Evolutionary conservation across 2,888 invertebrate species (phyloP).

Genomic region (Pycnomerus fuliginosus): DNA sequence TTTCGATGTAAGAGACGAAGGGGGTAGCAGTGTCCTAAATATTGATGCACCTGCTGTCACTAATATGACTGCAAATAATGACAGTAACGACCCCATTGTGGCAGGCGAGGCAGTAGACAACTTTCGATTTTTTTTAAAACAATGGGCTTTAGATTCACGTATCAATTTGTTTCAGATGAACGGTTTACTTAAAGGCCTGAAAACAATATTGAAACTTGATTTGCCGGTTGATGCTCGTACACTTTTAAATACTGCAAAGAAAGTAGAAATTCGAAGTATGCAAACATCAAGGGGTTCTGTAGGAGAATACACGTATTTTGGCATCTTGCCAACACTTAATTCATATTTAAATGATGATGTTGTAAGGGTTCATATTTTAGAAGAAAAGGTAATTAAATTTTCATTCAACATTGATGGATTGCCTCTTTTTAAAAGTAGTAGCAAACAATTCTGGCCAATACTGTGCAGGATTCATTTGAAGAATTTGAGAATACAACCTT

Average conservation of each 20-base stretch:
- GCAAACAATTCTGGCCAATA: constrained; percentile 34
- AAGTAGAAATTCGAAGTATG: not conserved
- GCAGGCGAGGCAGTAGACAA: no score
- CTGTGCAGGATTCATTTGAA: constrained; percentile 11
- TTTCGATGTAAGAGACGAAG: no score
- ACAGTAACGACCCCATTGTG: no score
- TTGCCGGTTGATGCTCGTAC: not conserved
- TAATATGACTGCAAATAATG: no score
- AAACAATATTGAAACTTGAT: not conserved
- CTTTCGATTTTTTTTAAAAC: no score
- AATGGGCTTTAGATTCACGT: no score
- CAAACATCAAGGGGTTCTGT: not conserved
- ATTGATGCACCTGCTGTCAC: no score
- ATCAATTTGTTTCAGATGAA: no score
- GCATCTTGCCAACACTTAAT: not conserved
- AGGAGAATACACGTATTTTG: not conserved
- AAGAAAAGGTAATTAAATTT: constrained; percentile 4
- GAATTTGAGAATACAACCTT: constrained; percentile 6
- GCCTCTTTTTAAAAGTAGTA: constrained; percentile 27
- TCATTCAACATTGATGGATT: constrained; percentile 32
- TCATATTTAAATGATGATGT: not conserved
- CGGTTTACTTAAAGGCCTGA: not conserved
- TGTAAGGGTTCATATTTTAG: not conserved
- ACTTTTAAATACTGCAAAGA: not conserved
- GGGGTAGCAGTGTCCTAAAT: no score